These are phyloP conservation scores for Oscheius myriophilus DNA, from an alignment of 2,888 invertebrate genomes.

Conservation along the genomic window DNA sequence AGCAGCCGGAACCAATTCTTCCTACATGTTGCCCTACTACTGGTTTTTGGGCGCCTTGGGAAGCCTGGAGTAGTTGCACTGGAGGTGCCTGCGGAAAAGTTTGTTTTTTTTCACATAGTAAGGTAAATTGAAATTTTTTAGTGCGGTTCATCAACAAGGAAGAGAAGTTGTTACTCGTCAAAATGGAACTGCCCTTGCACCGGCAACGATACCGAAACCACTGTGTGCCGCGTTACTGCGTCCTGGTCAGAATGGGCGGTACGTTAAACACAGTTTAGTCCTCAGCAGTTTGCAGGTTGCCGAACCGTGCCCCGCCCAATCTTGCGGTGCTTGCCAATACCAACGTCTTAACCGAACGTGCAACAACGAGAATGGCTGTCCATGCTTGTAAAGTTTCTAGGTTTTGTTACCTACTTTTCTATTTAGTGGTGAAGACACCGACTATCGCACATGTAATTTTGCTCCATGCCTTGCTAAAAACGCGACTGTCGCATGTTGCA, in stretches of 20 bases:
- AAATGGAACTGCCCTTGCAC: conserved; percentile 14
- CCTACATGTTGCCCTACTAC: conserved; percentile 30
- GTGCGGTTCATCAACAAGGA: conserved; percentile 18
- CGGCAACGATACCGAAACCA: conserved; percentile 8
- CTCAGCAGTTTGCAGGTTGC: neutral
- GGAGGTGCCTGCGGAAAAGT: conserved; percentile 41
- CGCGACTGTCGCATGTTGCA: conserved; percentile 2
- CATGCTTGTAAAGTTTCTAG: conserved; percentile 17
- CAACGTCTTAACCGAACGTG: conserved; percentile 5
- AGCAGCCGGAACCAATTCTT: conserved; percentile 1
- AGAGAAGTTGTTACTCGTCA: conserved; percentile 10
- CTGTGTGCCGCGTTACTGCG: neutral
- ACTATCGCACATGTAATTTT: conserved; percentile 8
- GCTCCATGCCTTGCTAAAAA: conserved; percentile 24
- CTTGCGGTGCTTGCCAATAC: conserved; percentile 18
- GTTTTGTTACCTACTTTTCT: neutral
- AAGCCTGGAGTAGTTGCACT: conserved; percentile 40
- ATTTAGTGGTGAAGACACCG: conserved; percentile 6
- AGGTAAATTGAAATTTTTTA: neutral
- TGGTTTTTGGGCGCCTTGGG: conserved; percentile 47
- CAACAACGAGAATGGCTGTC: conserved; percentile 16
- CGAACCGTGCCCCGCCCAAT: conserved; percentile 6
- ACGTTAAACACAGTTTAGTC: neutral
- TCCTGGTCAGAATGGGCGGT: conserved; percentile 26
- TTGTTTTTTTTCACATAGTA: neutral